Conservation (phyloP, 2,888 invertebrate species). For the Unio pictorum region DNA sequence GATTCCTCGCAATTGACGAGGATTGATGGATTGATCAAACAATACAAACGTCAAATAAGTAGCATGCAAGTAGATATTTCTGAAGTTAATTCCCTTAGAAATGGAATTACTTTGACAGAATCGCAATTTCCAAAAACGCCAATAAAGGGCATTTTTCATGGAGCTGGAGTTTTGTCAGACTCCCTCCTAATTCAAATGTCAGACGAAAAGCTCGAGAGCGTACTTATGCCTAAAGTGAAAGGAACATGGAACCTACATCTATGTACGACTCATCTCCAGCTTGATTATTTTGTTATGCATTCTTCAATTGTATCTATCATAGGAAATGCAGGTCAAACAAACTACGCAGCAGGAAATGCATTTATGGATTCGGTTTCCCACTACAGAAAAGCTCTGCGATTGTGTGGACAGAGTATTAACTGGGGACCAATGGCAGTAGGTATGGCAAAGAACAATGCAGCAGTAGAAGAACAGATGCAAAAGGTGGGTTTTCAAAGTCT, state of each 20-base stretch:
- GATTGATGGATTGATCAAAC: conserved; percentile 18
- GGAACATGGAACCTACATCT: conserved; percentile 51
- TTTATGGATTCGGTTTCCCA: conserved; percentile 46
- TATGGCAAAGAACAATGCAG: conserved; percentile 21
- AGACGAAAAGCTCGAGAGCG: conserved; percentile 14
- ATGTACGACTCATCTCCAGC: conserved; percentile 18
- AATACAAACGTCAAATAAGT: conserved; percentile 24
- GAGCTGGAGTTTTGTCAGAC: conserved; percentile 39
- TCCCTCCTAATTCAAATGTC: conserved; percentile 20
- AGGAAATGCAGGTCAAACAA: conserved; percentile 50
- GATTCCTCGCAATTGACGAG: conserved; percentile 14
- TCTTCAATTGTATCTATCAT: conserved; percentile 46
- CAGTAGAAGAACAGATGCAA: conserved; percentile 9
- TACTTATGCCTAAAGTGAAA: conserved; percentile 29
- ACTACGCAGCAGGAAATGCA: conserved; percentile 49
- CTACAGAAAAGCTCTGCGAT: conserved; percentile 27
- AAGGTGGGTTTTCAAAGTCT: conserved; percentile 16
- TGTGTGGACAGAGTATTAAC: conserved; percentile 46
- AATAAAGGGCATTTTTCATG: conserved; percentile 44
- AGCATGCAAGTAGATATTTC: conserved; percentile 40
- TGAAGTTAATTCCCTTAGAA: conserved; percentile 26
- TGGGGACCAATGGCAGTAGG: conserved; percentile 50
- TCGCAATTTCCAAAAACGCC: conserved; percentile 4
- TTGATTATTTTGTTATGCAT: conserved; percentile 53
- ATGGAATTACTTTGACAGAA: conserved; percentile 16